Evolutionary conservation across 2,797 vertebrate genomes (phyloP).

Genomic region (Chaetophractus vellerosus): DNA sequence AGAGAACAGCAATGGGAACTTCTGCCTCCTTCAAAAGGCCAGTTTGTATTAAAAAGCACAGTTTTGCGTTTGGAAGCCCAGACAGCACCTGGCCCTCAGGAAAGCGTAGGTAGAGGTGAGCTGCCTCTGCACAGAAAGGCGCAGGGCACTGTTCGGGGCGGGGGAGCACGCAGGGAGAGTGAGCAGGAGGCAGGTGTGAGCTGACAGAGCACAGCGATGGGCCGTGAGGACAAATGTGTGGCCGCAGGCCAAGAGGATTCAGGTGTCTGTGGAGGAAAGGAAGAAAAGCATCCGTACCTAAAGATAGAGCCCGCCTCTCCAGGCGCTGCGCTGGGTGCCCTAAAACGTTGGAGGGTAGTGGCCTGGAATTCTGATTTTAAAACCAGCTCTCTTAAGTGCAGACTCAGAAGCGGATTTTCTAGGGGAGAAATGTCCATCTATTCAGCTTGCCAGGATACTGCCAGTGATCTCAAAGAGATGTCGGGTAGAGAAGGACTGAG

Average conservation of each 20-base stretch:
- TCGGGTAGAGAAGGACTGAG: neutral
- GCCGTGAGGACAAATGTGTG: neutral
- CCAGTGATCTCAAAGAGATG: neutral
- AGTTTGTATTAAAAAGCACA: neutral
- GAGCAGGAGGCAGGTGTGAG: neutral
- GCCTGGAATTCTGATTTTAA: neutral
- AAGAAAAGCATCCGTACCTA: neutral
- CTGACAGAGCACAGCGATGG: neutral
- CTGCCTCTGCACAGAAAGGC: neutral
- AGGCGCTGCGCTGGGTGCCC: no score
- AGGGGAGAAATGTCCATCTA: neutral
- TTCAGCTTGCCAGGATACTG: neutral
- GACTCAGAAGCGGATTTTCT: neutral
- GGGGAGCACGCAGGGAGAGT: fast-evolving
- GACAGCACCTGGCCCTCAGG: neutral
- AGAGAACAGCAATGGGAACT: neutral
- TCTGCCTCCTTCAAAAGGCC: neutral
- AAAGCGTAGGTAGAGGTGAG: neutral
- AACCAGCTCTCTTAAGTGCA: neutral
- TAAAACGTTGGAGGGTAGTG: neutral
- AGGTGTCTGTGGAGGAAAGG: neutral
- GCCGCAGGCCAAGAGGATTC: neutral
- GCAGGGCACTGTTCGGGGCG: neutral
- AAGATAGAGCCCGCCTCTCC: neutral
- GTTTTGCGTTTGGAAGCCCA: neutral